Conservation (phyloP, 2,888 invertebrate species). For the Drosophila nigritarsus region DNA sequence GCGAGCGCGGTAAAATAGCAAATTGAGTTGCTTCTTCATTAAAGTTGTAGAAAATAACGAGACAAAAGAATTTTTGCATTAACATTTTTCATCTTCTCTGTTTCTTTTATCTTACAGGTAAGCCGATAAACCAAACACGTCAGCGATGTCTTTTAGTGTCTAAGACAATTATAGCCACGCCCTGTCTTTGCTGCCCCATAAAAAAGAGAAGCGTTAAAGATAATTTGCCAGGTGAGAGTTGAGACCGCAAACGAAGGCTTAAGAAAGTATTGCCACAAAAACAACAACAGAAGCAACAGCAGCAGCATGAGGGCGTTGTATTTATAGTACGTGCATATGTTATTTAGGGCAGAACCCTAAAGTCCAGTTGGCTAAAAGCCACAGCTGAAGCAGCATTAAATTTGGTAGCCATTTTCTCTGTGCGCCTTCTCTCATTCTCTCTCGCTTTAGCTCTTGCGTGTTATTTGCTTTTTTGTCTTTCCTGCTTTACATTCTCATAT, state of each 20-base stretch:
- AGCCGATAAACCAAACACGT: constrained; percentile 32
- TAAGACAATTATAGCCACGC: constrained; percentile 68
- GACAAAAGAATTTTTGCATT: constrained; percentile 29
- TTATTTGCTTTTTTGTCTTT: constrained; percentile 30
- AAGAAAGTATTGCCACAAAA: constrained; percentile 21
- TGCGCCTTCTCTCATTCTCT: constrained; percentile 13
- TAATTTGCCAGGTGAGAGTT: constrained; percentile 64
- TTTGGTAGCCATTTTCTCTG: constrained; percentile 59
- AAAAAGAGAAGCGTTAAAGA: constrained; percentile 47
- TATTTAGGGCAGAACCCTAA: constrained; percentile 47
- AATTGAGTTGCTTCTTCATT: constrained; percentile 38
- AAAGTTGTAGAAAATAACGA: neutral
- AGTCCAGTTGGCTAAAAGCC: constrained; percentile 49
- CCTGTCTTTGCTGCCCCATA: constrained; percentile 49
- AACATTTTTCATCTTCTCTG: constrained; percentile 39
- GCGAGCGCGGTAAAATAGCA: constrained; percentile 21
- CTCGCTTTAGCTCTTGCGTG: neutral
- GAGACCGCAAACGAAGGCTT: constrained; percentile 14
- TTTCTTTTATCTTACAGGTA: constrained; percentile 45
- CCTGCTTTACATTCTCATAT: constrained; percentile 63
- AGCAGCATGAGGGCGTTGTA: constrained; percentile 54
- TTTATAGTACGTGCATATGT: constrained; percentile 51
- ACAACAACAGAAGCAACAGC: constrained; percentile 11
- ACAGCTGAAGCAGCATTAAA: constrained; percentile 40
- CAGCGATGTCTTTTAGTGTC: constrained; percentile 31